phyloP scores from a whole-genome alignment of 2,888 invertebrate genomes.

The Prosapia bicincta region DNA sequence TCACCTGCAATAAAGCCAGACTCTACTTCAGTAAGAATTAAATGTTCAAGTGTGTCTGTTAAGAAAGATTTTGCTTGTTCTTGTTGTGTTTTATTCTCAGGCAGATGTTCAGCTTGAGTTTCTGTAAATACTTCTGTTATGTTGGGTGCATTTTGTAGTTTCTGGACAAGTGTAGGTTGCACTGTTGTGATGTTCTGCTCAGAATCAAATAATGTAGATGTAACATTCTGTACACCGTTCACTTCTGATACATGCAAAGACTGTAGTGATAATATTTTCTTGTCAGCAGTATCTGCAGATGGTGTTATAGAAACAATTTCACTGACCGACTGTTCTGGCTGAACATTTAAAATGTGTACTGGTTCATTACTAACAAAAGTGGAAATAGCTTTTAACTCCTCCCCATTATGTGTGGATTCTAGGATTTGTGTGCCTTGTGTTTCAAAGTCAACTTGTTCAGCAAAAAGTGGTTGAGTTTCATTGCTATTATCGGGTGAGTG shows the following conservation, averaged over 20 bases:
- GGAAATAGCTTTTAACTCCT: not conserved
- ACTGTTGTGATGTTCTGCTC: not conserved
- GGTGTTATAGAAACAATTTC: not conserved
- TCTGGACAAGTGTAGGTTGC: not conserved
- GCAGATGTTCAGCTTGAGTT: not conserved
- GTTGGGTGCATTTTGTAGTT: not conserved
- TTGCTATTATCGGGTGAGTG: not conserved
- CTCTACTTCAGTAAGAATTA: not conserved
- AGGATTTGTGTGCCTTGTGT: not conserved
- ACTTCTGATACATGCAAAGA: not conserved
- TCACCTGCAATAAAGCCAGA: not conserved
- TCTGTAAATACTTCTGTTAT: not conserved
- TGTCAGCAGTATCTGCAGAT: not conserved
- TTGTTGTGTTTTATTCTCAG: not conserved
- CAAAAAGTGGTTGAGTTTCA: not conserved
- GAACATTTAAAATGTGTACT: not conserved
- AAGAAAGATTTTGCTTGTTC: not conserved
- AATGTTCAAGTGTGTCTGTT: not conserved
- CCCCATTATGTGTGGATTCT: not conserved
- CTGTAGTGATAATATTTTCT: not conserved
- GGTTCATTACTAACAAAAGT: not conserved
- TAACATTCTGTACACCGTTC: not conserved
- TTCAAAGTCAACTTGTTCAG: not conserved
- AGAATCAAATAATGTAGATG: not conserved
- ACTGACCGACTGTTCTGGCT: slow-evolving; percentile 1